These are phyloP conservation scores for Harpagifer antarcticus DNA, from an alignment of 2,797 vertebrate species.

Conservation along the genomic window DNA sequence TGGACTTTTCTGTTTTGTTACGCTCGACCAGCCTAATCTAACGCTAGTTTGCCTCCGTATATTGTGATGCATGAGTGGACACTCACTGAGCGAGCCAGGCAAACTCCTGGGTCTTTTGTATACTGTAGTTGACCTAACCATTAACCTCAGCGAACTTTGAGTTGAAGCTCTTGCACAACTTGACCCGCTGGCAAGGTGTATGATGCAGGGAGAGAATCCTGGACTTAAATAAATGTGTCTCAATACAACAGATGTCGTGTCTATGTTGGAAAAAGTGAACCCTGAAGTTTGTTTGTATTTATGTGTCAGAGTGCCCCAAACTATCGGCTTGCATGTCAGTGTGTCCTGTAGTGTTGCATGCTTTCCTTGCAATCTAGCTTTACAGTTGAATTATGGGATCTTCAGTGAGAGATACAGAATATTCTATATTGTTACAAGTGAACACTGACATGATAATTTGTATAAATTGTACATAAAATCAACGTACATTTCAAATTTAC, in stretches of 20 bases:
- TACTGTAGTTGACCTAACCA: background rate
- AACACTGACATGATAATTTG: background rate
- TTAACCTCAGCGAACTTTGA: background rate
- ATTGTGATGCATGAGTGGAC: slow-evolving; percentile 14
- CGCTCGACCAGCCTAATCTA: slow-evolving; percentile 12
- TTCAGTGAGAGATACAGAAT: background rate
- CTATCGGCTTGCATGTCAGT: slow-evolving; percentile 41
- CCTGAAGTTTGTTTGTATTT: slow-evolving; percentile 44
- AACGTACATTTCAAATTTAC: background rate
- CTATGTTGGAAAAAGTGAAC: background rate
- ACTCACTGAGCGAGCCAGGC: background rate
- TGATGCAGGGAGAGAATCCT: background rate
- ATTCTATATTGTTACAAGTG: background rate
- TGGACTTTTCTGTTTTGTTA: slow-evolving; percentile 49
- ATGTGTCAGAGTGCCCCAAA: slow-evolving; percentile 58
- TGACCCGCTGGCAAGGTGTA: background rate
- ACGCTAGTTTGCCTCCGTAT: slow-evolving; percentile 10
- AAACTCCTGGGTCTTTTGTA: background rate
- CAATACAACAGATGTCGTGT: background rate
- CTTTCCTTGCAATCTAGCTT: background rate
- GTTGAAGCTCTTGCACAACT: background rate
- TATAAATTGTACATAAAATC: background rate
- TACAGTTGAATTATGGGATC: background rate
- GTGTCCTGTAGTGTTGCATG: background rate
- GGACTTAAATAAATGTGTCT: background rate